phyloP scores from a whole-genome alignment of 2,113 vertebrate species.

The Oreochromis niloticus region DNA sequence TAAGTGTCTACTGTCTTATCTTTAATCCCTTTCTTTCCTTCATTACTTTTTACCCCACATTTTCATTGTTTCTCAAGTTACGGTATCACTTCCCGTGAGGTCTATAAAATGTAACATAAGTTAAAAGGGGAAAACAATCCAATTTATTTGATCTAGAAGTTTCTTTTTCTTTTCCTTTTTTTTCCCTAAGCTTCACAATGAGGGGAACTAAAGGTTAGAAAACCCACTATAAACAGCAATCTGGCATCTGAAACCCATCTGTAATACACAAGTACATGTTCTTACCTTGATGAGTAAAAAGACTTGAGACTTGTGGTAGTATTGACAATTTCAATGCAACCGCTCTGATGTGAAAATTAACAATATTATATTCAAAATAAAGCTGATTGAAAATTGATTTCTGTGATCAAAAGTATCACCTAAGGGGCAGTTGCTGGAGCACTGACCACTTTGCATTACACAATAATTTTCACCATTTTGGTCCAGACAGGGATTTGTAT shows the following conservation, averaged over 20 bases:
- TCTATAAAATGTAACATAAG: not conserved
- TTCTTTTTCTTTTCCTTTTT: not conserved
- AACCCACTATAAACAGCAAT: not conserved
- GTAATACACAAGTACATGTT: not conserved
- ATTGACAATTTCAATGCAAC: not conserved
- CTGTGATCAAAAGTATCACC: not conserved
- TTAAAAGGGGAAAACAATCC: not conserved
- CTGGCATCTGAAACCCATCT: not conserved
- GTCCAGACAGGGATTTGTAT: not conserved
- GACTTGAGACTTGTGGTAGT: not conserved
- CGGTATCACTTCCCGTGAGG: not conserved
- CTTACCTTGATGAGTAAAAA: not conserved
- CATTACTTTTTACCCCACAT: not conserved
- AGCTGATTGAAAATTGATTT: not conserved
- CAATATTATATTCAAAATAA: not conserved
- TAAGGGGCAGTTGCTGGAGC: not conserved
- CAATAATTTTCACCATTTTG: not conserved
- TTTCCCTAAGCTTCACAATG: not conserved
- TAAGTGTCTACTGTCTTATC: constrained; percentile 17
- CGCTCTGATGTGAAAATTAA: not conserved
- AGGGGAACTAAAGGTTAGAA: not conserved
- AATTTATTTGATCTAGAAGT: not conserved
- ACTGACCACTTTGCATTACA: not conserved
- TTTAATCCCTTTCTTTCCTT: not conserved
- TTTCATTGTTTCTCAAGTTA: not conserved